Conservation (phyloP, 2,888 invertebrate species). For the Rhagonycha fulva region DNA sequence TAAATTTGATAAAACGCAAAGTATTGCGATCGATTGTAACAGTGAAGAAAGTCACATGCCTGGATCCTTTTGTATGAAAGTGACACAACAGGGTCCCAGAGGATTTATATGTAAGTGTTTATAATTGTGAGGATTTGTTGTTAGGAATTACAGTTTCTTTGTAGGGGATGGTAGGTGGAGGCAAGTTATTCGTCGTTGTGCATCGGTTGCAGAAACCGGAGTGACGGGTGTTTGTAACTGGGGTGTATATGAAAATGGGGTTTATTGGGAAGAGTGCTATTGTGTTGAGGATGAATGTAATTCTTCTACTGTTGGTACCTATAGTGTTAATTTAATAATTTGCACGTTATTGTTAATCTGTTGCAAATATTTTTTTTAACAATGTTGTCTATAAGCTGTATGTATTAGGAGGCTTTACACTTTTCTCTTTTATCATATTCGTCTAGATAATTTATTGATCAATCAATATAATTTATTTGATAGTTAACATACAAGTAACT, state of each 20-base stretch:
- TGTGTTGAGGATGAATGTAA: slow-evolving; percentile 93
- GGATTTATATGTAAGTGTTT: slow-evolving; percentile 88
- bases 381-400: neutral
- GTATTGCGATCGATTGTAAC: slow-evolving; percentile 91
- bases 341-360: slow-evolving; percentile 12
- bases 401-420: neutral
- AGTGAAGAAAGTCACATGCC: slow-evolving; percentile 93
- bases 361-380: neutral
- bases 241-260: slow-evolving; percentile 93
- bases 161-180: slow-evolving; percentile 96
- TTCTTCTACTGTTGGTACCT: slow-evolving; percentile 31
- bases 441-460: too few relatives aligned
- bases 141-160: slow-evolving; percentile 31
- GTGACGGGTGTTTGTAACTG: slow-evolving; percentile 96
- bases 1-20: slow-evolving; percentile 80
- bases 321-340: slow-evolving; percentile 6
- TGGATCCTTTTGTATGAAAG: slow-evolving; percentile 95
- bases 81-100: slow-evolving; percentile 90
- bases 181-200: slow-evolving; percentile 87
- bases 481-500: too few relatives aligned
- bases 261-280: slow-evolving; percentile 97
- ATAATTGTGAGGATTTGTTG: neutral
- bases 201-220: slow-evolving; percentile 87
- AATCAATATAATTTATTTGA: too few relatives aligned
- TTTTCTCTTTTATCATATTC: neutral